Evolutionary conservation across 2,888 invertebrate genomes (phyloP).

Genomic region (Thymelicus sylvestris): DNA sequence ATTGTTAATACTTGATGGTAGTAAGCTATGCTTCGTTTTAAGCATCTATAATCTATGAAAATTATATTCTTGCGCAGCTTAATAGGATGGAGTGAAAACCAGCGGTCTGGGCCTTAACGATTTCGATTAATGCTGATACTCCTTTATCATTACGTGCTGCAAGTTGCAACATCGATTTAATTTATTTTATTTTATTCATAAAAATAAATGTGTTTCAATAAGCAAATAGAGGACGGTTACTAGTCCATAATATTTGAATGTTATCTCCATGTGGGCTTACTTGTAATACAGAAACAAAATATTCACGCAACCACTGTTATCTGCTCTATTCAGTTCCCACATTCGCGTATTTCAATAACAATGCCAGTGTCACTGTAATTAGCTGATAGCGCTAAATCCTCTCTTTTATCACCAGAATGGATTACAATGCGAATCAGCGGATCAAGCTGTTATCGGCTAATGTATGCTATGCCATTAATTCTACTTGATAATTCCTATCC

Average conservation of each 20-base stretch:
- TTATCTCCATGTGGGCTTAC: background rate
- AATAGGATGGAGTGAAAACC: background rate
- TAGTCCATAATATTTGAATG: background rate
- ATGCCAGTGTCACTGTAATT: constrained; percentile 22
- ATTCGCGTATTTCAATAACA: constrained; percentile 3
- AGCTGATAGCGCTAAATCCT: constrained; percentile 22
- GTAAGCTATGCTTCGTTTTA: no score
- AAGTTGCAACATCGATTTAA: no score
- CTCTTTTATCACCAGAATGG: constrained; percentile 25
- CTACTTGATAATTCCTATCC: background rate
- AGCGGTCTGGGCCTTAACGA: no score
- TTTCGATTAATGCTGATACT: no score
- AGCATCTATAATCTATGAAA: no score
- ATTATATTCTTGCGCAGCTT: no score
- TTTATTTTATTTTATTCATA: no score
- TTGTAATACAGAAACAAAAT: background rate
- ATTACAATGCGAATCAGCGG: constrained; percentile 44
- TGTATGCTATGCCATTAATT: constrained; percentile 41
- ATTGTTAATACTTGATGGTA: no score
- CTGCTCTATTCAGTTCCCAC: background rate
- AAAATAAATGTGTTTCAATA: background rate
- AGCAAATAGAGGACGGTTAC: background rate
- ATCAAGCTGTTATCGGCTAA: constrained; percentile 48
- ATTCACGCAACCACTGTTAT: constrained; percentile 1
- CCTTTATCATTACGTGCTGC: no score